These are phyloP conservation scores for Dendronephthya gigantea DNA, from an alignment of 64 coral and sea anemone genomes.

Conservation along the genomic window DNA sequence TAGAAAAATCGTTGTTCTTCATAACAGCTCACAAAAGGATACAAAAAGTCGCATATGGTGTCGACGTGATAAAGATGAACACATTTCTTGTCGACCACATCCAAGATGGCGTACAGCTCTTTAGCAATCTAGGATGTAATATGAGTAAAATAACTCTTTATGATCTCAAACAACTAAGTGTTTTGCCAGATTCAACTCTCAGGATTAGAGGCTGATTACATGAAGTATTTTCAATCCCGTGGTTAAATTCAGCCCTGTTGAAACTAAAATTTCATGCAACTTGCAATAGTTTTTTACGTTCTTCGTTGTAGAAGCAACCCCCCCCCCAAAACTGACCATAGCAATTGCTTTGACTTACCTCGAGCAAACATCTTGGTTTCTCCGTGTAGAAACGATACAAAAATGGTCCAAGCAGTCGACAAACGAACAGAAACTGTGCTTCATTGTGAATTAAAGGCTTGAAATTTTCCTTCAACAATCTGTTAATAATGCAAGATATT, in stretches of 20 bases:
- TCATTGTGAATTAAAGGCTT: constrained; percentile 73
- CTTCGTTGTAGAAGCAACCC: too few species aligned
- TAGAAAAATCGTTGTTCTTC: background rate
- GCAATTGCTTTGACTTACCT: constrained; percentile 38
- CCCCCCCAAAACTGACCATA: too few species aligned
- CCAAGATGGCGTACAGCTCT: constrained; percentile 59
- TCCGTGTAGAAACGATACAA: constrained; percentile 55
- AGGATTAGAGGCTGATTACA: too few species aligned
- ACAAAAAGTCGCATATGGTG: constrained; percentile 96
- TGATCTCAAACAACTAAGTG: too few species aligned
- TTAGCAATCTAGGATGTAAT: constrained; percentile 50
- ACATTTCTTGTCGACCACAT: constrained; percentile 59
- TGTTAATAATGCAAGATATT: too few species aligned
- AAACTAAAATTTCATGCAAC: too few species aligned
- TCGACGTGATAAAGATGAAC: constrained; percentile 65
- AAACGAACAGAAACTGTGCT: constrained; percentile 71
- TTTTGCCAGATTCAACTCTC: too few species aligned
- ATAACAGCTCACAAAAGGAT: constrained; percentile 45
- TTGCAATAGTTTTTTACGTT: too few species aligned
- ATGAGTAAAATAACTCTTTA: too few species aligned
- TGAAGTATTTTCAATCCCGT: too few species aligned
- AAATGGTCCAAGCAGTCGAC: constrained; percentile 67
- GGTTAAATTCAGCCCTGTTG: background rate
- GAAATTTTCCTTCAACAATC: constrained; percentile 53
- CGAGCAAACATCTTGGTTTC: constrained; percentile 59